These are phyloP conservation scores for Parnassius smintheus DNA, from an alignment of 2,888 invertebrate species.

Conservation along the genomic window DNA sequence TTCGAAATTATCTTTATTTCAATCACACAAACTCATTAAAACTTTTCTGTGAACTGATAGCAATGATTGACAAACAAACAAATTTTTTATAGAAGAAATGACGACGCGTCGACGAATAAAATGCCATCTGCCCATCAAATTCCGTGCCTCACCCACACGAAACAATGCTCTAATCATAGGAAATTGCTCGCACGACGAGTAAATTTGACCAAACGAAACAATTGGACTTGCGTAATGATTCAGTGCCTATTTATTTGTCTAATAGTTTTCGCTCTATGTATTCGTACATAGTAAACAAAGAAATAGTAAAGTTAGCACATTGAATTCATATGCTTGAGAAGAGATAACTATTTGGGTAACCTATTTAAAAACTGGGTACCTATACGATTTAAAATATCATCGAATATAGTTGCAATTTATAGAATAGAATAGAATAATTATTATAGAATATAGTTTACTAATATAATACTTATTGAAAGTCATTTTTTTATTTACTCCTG, in stretches of 20 bases:
- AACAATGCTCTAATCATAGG: slow-evolving; percentile 30
- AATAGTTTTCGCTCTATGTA: slow-evolving; percentile 9
- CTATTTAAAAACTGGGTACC: neutral
- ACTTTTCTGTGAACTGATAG: neutral
- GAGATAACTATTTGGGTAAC: neutral
- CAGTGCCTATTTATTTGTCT: slow-evolving; percentile 16
- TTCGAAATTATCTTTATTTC: no score
- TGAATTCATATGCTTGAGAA: neutral
- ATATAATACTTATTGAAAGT: no score
- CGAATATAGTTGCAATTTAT: no score
- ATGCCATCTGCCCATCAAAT: slow-evolving; percentile 9
- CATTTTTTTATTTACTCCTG: no score
- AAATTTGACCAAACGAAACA: slow-evolving; percentile 18
- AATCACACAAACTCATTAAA: no score
- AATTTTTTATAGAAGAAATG: slow-evolving; percentile 7
- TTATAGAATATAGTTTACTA: no score
- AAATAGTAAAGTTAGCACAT: slow-evolving; percentile 12
- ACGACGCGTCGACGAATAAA: slow-evolving; percentile 8
- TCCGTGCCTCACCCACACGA: slow-evolving; percentile 11
- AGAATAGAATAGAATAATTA: no score
- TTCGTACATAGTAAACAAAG: slow-evolving; percentile 8
- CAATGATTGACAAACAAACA: slow-evolving; percentile 15
- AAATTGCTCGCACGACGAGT: slow-evolving; percentile 24
- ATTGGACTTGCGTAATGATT: slow-evolving; percentile 23
- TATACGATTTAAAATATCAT: neutral